phyloP scores from a whole-genome alignment of 2,113 vertebrate species.

The Megaceryle torquata region DNA sequence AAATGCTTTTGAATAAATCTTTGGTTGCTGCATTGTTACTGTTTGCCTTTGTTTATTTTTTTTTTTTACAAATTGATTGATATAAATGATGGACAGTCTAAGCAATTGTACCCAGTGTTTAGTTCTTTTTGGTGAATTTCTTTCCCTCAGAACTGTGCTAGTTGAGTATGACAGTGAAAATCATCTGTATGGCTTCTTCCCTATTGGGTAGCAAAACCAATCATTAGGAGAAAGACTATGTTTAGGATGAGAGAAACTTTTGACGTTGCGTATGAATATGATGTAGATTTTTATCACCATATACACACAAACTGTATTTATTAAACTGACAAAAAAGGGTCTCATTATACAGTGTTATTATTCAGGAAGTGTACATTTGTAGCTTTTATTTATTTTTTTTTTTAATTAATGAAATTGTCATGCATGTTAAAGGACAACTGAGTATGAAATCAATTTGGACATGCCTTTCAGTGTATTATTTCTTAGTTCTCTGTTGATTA shows the following conservation, averaged over 20 bases:
- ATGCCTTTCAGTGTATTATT: constrained; percentile 57
- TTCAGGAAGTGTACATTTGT: background rate
- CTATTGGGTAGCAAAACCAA: fast-evolving
- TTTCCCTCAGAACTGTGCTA: background rate
- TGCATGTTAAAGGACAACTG: constrained; percentile 57
- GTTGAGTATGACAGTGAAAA: background rate
- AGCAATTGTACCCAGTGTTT: background rate
- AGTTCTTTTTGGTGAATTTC: background rate
- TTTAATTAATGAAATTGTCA: constrained; percentile 60
- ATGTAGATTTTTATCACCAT: background rate
- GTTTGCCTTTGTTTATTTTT: too few species aligned
- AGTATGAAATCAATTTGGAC: constrained; percentile 65
- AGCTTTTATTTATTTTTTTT: background rate
- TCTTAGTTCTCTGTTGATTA: constrained; percentile 56
- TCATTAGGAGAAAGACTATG: background rate
- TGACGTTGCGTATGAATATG: background rate
- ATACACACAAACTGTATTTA: background rate
- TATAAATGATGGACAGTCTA: background rate
- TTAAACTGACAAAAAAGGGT: background rate
- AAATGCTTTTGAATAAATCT: background rate
- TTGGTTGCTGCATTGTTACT: background rate
- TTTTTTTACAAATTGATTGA: background rate
- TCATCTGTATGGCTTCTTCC: background rate
- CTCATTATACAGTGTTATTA: background rate
- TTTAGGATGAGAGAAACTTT: background rate